Evolutionary conservation across 2,888 invertebrate species (phyloP).

Genomic region (Liodrosophila aerea): DNA sequence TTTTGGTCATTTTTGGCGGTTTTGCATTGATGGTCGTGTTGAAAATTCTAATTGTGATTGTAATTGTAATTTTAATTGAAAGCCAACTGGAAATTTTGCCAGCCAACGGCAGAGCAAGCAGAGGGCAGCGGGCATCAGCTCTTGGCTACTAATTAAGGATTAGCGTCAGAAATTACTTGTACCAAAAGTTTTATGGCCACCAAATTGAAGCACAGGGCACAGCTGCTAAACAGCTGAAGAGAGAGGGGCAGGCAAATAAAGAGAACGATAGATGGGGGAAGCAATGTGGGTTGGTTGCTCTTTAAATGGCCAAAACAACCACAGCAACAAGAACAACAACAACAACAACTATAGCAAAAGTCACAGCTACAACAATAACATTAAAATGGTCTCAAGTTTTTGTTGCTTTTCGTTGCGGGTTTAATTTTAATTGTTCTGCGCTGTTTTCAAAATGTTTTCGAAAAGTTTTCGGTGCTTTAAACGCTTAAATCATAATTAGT

Average conservation of each 20-base stretch:
- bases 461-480: slow-evolving; percentile 51
- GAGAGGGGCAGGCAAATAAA: not conserved
- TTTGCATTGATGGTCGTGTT: slow-evolving; percentile 64
- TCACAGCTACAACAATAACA: slow-evolving; percentile 61
- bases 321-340: slow-evolving; percentile 22
- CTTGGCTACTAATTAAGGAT: slow-evolving; percentile 82
- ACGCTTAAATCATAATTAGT: slow-evolving; percentile 77
- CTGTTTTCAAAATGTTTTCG: slow-evolving; percentile 51
- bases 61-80: slow-evolving; percentile 78
- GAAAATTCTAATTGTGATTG: slow-evolving; percentile 77
- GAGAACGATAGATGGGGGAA: not conserved
- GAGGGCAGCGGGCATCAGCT: slow-evolving; percentile 51
- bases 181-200: slow-evolving; percentile 76
- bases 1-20: slow-evolving; percentile 30
- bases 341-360: slow-evolving; percentile 20
- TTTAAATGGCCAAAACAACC: slow-evolving; percentile 54
- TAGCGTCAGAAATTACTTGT: slow-evolving; percentile 80
- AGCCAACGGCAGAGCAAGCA: slow-evolving; percentile 18
- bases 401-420: slow-evolving; percentile 33
- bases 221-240: slow-evolving; percentile 21
- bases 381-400: slow-evolving; percentile 71
- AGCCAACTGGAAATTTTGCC: slow-evolving; percentile 51
- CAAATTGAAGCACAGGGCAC: slow-evolving; percentile 44
- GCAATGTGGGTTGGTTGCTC: slow-evolving; percentile 14
- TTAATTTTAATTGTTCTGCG: slow-evolving; percentile 66